A percentile compares a stretch with the other conserved stretches of the same genome.
phyloP scores from a whole-genome alignment of 2,113 vertebrate genomes.

The Actenoides hombroni region DNA sequence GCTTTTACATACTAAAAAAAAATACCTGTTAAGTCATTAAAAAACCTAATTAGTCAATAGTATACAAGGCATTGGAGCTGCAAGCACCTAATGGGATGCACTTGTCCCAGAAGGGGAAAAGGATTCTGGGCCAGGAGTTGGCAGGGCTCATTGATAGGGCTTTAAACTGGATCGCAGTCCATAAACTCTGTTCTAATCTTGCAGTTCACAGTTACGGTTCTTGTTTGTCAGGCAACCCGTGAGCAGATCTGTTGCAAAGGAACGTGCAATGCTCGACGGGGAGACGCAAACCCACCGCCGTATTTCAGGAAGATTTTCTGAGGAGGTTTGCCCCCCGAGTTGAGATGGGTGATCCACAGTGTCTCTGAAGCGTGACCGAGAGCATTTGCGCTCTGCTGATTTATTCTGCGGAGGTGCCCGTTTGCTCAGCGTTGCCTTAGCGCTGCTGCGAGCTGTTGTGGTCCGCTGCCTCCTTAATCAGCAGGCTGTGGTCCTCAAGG shows the following conservation, averaged over 20 bases:
- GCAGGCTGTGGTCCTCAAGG: too few relatives aligned
- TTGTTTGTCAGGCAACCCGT: not conserved
- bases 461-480: not conserved
- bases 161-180: not conserved
- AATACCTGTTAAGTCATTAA: not conserved
- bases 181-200: constrained; percentile 4
- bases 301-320: not conserved
- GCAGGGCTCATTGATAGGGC: too few relatives aligned
- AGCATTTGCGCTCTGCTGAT: not conserved
- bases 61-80: not conserved
- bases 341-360: not conserved
- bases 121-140: too few relatives aligned
- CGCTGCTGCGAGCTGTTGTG: not conserved
- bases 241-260: not conserved
- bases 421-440: not conserved
- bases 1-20: not conserved
- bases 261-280: not conserved
- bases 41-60: not conserved
- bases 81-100: too few relatives aligned
- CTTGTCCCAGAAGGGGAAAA: too few relatives aligned
- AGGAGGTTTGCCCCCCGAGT: not conserved
- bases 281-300: not conserved
- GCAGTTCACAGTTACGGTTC: not conserved
- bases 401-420: not conserved
- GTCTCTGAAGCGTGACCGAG: not conserved